phyloP scores from a whole-genome alignment of 2,888 invertebrate species.

The Molanna angustata region DNA sequence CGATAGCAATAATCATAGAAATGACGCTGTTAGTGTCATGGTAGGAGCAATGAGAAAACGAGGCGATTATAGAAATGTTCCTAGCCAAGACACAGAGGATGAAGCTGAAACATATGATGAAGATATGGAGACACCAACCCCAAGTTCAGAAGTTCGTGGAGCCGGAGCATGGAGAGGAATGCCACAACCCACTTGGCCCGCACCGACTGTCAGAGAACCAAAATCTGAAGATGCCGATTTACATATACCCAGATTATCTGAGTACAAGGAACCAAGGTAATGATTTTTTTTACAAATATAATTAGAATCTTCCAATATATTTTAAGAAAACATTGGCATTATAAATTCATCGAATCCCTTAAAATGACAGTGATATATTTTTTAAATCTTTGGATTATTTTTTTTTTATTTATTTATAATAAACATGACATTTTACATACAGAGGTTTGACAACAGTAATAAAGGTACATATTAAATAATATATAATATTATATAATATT shows the following conservation, averaged over 20 bases:
- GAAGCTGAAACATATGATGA: constrained; percentile 53
- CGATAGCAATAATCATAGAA: constrained; percentile 24
- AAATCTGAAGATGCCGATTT: constrained; percentile 53
- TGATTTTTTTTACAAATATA: background rate
- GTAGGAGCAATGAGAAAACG: constrained; percentile 53
- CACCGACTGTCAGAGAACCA: constrained; percentile 14
- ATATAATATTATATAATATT: too few species aligned
- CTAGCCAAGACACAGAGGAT: constrained; percentile 66
- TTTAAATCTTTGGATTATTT: too few species aligned
- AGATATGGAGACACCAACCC: constrained; percentile 42
- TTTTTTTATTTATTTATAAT: background rate
- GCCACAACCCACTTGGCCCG: constrained; percentile 33
- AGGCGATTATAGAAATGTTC: constrained; percentile 71
- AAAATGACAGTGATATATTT: too few species aligned
- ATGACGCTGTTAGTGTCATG: constrained; percentile 40
- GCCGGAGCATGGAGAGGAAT: constrained; percentile 41
- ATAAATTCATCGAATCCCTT: too few species aligned
- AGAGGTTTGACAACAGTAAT: too few species aligned
- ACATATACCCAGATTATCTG: constrained; percentile 63
- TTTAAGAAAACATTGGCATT: too few species aligned
- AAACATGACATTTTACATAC: background rate
- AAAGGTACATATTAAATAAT: too few species aligned
- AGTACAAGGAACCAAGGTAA: constrained; percentile 58
- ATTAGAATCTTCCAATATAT: background rate
- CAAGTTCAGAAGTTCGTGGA: constrained; percentile 41